Base-by-base conservation (phyloP, 2,797 vertebrate species). In the Cuculus canorus region DNA sequence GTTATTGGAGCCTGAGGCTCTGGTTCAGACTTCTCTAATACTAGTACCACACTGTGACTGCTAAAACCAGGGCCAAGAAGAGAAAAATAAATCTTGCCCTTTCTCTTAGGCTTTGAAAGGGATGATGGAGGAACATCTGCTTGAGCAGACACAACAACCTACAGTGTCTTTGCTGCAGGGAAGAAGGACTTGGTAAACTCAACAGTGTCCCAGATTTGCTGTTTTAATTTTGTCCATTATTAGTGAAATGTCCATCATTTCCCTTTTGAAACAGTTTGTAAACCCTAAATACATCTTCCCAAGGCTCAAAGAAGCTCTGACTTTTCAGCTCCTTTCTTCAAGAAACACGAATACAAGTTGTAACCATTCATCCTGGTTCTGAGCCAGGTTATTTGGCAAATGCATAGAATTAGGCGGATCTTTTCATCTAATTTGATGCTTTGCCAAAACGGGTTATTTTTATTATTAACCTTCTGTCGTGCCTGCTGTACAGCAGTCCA, bases 401-500 rank as follows among this genome's bases (percentile, higher is more conserved):
- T 75, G 45, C 39, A 61, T 37, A 33, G 37, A 78, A 37, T 82
- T 90, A 87, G 94, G 91, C 1, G 1, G 88, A 71, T 93, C 64
- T 53, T 90, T 93, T 95, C 79, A 93, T 93, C 86, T 93, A 68
- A 92, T 65, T 75, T 94, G 93, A 75, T 68, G 47, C 17, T 88
- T 89, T 85, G 91, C 91, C 94, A 96, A 88, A 71, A 27, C n/a
- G 86, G 43, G 78, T 85, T 94, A 93, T 95, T 96, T 95, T 96
- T 96, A 75, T 92, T 96, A 94, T 90, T 94, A 97, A 82, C 83
- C 83, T 95, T 90, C 78, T 96, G 86, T 92, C 88, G 85, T 45
- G 78, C 53, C 91, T 95, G 83, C 78, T 88, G 41, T 75, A 94
- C 68, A 90, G 43, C 65, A 88, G 95, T 80, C 73, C 86, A 96